phyloP scores from a whole-genome alignment of 2,113 vertebrate genomes.

The Emydura subglobosa region DNA sequence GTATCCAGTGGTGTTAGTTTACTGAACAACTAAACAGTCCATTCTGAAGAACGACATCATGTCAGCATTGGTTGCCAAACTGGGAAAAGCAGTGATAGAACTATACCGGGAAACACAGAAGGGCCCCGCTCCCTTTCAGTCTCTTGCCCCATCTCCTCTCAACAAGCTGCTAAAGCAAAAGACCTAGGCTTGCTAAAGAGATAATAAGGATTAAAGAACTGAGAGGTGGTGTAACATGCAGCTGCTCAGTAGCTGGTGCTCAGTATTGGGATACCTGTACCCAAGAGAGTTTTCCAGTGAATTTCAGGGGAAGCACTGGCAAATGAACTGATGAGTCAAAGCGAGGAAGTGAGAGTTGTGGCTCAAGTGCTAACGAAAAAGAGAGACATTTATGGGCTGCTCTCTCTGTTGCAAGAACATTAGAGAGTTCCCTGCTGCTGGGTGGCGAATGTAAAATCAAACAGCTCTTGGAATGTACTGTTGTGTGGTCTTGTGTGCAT shows the following conservation, averaged over 20 bases:
- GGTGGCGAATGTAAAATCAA: background rate
- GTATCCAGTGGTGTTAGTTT: constrained; percentile 49
- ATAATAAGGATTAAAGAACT: background rate
- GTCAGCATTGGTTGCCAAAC: constrained; percentile 37
- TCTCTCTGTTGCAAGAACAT: constrained; percentile 35
- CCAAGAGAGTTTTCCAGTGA: background rate
- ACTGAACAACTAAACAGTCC: constrained; percentile 56
- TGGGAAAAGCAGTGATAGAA: constrained; percentile 42
- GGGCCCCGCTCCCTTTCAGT: fast-evolving
- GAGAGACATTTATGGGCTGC: constrained; percentile 8
- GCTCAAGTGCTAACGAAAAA: constrained; percentile 24
- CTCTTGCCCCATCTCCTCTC: constrained; percentile 17
- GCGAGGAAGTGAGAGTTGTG: constrained; percentile 46
- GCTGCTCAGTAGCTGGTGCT: background rate
- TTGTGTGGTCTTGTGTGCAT: background rate
- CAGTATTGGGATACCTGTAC: background rate
- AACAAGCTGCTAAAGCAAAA: constrained; percentile 34
- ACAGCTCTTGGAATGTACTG: constrained; percentile 32
- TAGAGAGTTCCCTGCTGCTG: constrained; percentile 51
- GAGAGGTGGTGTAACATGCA: background rate
- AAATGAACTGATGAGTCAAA: constrained; percentile 54
- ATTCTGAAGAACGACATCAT: constrained; percentile 19
- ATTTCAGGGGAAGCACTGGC: constrained; percentile 43
- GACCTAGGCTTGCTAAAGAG: background rate
- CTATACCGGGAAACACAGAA: background rate